Percentiles rank a stretch among this genome's conserved stretches.
These are phyloP conservation scores for Sipha maydis DNA, from an alignment of 2,888 invertebrate genomes.

Conservation along the genomic window DNA sequence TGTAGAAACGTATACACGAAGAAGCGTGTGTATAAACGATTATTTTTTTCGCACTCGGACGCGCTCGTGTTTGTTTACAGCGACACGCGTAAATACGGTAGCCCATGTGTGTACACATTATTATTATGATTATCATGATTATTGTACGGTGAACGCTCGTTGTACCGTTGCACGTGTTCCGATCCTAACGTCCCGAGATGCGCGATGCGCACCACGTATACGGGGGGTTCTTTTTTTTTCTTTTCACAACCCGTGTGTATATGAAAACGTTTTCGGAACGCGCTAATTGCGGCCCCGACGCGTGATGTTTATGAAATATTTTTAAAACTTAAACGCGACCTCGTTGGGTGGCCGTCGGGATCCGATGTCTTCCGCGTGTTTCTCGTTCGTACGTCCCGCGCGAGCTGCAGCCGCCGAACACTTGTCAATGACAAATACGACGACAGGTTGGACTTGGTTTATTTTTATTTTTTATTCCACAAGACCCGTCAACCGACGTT, in stretches of 20 bases:
- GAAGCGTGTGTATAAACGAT: conserved; percentile 28
- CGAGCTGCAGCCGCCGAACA: neutral
- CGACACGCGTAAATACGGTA: neutral
- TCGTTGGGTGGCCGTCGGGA: conserved; percentile 49
- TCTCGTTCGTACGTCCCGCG: neutral
- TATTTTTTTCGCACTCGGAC: conserved; percentile 44
- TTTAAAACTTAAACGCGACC: conserved; percentile 24
- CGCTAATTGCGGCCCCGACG: conserved; percentile 40
- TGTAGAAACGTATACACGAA: no score
- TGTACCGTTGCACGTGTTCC: no score
- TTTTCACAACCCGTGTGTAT: neutral
- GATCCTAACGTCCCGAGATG: no score
- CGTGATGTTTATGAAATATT: conserved; percentile 46
- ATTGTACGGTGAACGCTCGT: no score
- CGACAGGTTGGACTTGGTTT: neutral
- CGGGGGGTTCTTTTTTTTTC: neutral
- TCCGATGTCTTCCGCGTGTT: conserved; percentile 47
- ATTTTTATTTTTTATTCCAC: neutral
- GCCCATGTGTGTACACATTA: neutral
- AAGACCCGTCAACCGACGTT: neutral
- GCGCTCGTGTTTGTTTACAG: conserved; percentile 16
- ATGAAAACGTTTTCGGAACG: conserved; percentile 24
- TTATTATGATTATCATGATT: neutral
- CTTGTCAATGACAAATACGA: conserved; percentile 22
- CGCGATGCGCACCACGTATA: neutral